Evolutionary conservation across 2,888 invertebrate species (phyloP), one percentile per base, ranked within the genome.

Genomic region (Tanytarsus gracilentus): DNA sequence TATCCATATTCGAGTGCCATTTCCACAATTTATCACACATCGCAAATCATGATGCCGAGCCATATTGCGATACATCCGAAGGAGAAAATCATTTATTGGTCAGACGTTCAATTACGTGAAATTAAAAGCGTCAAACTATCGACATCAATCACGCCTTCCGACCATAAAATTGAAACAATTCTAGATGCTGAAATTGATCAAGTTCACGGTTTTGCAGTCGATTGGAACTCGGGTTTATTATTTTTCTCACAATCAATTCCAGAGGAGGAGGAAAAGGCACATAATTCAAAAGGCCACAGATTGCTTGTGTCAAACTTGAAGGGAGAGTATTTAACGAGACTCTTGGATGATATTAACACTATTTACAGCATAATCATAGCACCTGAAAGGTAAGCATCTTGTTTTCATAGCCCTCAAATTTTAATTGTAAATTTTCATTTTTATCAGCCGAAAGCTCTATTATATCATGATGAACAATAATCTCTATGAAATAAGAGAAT

Each of bases 181-280:
- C 82, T 87, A 53, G 88, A 89, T 70, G 82, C 85, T 49, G 85
- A 84, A 72, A 71, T 72, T 63, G 69, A 70, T 62, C 73, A 71
- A 25, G 50, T 62, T 21, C 14, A 65, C 64, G 90, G 86, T 2
- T 80, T 93, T 69, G 88, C 88, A 33, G 78, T 92, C 62, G 91
- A 93, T 76, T 88, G 88, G 87, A 79, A 87, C 62, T 86, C 88
- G 14, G 77, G 81, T 49, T 79, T 86, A 68, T 77, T 89, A 72
- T 88, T 85, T 74, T 60, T 60, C 26, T 33, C 60, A 4, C 60
- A 60, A n/a, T 6, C 25, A 36, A 49, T 50, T 8, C 36, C 49
- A 7, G 26, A 49, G 18, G 9, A 27, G 14, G 39, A 55, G 39
- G 33, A n/a, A 11, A 26, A 33, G 5, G 16, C 1, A 18, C 11